Conservation (phyloP, 92 coral and sea anemone species). For the Phymanthus crucifer region DNA sequence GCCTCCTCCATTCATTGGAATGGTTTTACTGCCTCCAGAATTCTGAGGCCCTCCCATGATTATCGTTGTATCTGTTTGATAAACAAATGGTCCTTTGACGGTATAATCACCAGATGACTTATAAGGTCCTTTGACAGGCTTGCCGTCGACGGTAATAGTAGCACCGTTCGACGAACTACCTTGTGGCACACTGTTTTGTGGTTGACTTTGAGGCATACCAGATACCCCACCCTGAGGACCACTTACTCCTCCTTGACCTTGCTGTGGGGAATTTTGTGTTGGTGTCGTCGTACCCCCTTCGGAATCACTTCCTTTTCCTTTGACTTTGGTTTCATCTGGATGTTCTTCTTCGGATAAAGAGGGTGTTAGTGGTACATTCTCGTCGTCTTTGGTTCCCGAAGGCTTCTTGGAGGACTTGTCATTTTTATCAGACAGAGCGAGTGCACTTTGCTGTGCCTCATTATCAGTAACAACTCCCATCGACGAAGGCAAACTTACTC, state of each 20-base stretch:
- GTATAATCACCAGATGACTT: background rate
- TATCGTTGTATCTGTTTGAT: conserved; percentile 40
- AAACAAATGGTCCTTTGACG: conserved; percentile 30
- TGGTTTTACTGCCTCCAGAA: background rate
- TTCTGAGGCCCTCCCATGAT: conserved; percentile 28
- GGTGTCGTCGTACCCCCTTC: background rate
- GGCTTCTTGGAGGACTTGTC: conserved; percentile 13
- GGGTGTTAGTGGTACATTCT: background rate
- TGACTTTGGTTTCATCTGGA: background rate
- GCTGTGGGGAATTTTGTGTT: background rate
- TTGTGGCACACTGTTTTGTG: conserved; percentile 11
- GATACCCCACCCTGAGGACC: conserved; percentile 9
- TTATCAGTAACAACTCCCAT: background rate
- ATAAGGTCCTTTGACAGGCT: conserved; percentile 32
- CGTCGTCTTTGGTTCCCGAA: background rate
- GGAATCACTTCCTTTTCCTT: background rate
- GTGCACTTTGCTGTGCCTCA: background rate
- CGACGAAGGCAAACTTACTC: background rate
- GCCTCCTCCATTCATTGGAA: background rate
- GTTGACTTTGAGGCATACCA: background rate
- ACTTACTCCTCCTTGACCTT: background rate
- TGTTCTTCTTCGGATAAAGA: conserved; percentile 1
- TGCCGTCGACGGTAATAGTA: conserved; percentile 12
- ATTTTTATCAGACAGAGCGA: background rate
- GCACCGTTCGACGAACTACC: conserved; percentile 13